A percentile compares a stretch with the other conserved stretches of the same genome.
Evolutionary conservation across 2,888 invertebrate species (phyloP).

Genomic region (Tanypteryx hageni): DNA sequence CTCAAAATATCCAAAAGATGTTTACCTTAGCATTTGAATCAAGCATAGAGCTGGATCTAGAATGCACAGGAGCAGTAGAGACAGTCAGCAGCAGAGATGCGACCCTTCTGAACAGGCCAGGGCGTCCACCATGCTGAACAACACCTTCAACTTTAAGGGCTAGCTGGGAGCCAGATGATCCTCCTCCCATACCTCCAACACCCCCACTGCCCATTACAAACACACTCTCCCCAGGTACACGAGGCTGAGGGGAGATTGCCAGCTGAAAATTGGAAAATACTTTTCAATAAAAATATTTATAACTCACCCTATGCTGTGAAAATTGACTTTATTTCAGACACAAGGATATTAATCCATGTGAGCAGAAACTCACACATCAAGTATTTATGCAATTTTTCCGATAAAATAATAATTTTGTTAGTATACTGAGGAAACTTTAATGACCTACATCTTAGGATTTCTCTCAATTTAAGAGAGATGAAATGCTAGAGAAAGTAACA

Average conservation of each 20-base stretch:
- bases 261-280: constrained; percentile 74
- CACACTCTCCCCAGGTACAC: constrained; percentile 86
- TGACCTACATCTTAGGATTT: too few relatives aligned
- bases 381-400: too few relatives aligned
- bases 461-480: too few relatives aligned
- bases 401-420: too few relatives aligned
- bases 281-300: neutral
- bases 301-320: too few relatives aligned
- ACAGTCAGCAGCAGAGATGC: constrained; percentile 54
- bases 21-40: constrained; percentile 69
- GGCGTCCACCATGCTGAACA: constrained; percentile 83
- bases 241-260: constrained; percentile 88
- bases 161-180: constrained; percentile 89
- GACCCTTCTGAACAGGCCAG: constrained; percentile 81
- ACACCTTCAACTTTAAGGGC: constrained; percentile 97
- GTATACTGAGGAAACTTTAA: too few relatives aligned
- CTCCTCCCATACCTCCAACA: constrained; percentile 42
- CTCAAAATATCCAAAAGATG: neutral
- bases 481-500: too few relatives aligned
- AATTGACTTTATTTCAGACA: too few relatives aligned
- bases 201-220: constrained; percentile 52
- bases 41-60: constrained; percentile 65
- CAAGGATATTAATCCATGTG: too few relatives aligned
- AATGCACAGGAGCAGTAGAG: constrained; percentile 51
- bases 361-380: too few relatives aligned